Evolutionary conservation across 2,888 invertebrate species (phyloP).

Genomic region (Copidosoma aretas): DNA sequence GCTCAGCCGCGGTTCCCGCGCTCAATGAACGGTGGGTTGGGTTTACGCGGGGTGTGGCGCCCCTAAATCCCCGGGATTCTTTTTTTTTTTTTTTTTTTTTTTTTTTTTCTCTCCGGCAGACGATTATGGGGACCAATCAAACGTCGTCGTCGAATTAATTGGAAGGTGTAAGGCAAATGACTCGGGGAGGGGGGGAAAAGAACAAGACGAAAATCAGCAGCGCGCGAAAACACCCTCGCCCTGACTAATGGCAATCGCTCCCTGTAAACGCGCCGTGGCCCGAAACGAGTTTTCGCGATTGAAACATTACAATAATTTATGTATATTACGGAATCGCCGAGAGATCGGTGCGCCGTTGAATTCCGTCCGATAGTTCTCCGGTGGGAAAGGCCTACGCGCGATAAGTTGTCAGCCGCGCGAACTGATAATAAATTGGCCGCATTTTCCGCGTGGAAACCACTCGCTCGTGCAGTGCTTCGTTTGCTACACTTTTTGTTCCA

Average conservation of each 20-base stretch:
- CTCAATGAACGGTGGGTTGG: no score
- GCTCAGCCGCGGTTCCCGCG: slow-evolving; percentile 24
- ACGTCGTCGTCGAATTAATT: background rate
- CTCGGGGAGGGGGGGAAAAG: no score
- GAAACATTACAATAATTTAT: slow-evolving; percentile 31
- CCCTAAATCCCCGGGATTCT: no score
- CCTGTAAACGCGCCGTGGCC: background rate
- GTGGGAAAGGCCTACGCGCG: background rate
- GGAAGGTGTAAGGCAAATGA: background rate
- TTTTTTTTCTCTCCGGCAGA: no score
- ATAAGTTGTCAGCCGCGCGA: background rate
- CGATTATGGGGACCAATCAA: background rate
- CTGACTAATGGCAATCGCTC: slow-evolving; percentile 15
- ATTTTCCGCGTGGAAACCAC: no score
- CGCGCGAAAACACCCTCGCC: background rate
- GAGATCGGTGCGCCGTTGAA: slow-evolving; percentile 7
- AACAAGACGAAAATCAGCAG: background rate
- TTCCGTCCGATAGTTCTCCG: slow-evolving; percentile 8
- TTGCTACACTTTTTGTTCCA: no score
- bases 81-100: no score
- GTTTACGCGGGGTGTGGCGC: no score
- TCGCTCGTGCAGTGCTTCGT: no score
- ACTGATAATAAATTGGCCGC: no score
- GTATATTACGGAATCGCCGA: slow-evolving; percentile 5
- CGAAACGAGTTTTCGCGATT: slow-evolving; percentile 20